A percentile compares a stretch with the other conserved stretches of the same genome.
Evolutionary conservation across 2,113 vertebrate genomes (phyloP).

Genomic region (Mixornis gularis): DNA sequence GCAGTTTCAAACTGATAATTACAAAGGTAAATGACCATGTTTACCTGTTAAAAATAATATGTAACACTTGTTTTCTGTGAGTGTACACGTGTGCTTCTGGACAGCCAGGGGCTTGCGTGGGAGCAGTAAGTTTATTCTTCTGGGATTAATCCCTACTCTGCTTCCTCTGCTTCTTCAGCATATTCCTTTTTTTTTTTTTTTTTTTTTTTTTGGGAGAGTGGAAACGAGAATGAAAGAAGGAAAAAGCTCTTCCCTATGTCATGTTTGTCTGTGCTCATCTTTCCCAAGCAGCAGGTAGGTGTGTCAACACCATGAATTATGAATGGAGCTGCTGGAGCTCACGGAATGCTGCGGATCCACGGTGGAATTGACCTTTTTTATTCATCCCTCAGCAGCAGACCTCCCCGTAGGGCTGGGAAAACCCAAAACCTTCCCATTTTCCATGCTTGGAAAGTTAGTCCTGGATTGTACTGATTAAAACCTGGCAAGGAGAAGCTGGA

Average conservation of each 20-base stretch:
- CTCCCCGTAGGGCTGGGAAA: background rate
- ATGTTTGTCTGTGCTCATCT: background rate
- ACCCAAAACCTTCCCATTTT: background rate
- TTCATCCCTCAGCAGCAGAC: background rate
- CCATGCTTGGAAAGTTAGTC: background rate
- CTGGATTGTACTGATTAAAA: background rate
- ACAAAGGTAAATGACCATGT: background rate
- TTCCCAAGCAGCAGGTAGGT: constrained; percentile 5
- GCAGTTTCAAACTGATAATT: background rate
- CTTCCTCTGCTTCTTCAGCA: background rate
- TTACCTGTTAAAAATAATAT: fast-evolving
- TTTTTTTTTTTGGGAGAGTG: background rate
- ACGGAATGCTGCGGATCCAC: background rate
- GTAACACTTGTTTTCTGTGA: background rate
- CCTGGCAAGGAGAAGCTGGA: background rate
- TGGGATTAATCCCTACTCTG: background rate
- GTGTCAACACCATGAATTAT: background rate
- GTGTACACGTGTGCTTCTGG: background rate
- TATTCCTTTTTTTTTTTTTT: too few species aligned
- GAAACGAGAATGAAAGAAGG: background rate
- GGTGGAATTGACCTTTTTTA: background rate
- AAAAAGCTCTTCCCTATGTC: background rate
- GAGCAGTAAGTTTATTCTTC: background rate
- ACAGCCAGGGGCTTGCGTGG: background rate
- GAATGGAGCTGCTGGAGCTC: background rate